A percentile compares a stretch with the other conserved stretches of the same genome.
Conservation (phyloP, 2,888 invertebrate species). For the Calliphora vomitoria region DNA sequence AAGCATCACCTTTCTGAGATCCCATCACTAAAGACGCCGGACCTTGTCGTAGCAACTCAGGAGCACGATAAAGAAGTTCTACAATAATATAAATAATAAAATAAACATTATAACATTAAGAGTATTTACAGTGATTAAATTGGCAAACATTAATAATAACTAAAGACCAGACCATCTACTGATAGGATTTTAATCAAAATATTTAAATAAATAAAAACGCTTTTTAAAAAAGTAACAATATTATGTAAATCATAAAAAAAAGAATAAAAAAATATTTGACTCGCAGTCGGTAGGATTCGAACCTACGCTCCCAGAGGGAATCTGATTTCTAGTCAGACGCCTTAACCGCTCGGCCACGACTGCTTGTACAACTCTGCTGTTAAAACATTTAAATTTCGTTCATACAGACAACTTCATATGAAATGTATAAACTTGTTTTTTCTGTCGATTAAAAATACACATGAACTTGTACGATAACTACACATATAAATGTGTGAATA, state of each 20-base stretch:
- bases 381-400: background rate
- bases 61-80: slow-evolving; percentile 92
- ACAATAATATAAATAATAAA: slow-evolving; percentile 43
- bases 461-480: no score
- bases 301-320: slow-evolving; percentile 85
- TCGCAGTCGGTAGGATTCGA: slow-evolving; percentile 85
- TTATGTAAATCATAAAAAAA: background rate
- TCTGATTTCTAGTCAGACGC: slow-evolving; percentile 85
- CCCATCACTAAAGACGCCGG: slow-evolving; percentile 85
- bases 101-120: no score
- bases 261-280: background rate
- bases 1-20: slow-evolving; percentile 92
- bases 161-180: no score
- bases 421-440: no score
- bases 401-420: no score
- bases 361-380: slow-evolving; percentile 76
- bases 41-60: slow-evolving; percentile 89
- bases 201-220: background rate
- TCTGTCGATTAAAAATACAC: no score
- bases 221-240: background rate
- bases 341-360: slow-evolving; percentile 85
- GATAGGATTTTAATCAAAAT: background rate
- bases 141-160: no score
- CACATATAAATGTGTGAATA: no score
- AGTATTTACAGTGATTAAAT: no score